These are phyloP conservation scores for Tolmerus cingulatus DNA, from an alignment of 2,888 invertebrate genomes.

Conservation along the genomic window DNA sequence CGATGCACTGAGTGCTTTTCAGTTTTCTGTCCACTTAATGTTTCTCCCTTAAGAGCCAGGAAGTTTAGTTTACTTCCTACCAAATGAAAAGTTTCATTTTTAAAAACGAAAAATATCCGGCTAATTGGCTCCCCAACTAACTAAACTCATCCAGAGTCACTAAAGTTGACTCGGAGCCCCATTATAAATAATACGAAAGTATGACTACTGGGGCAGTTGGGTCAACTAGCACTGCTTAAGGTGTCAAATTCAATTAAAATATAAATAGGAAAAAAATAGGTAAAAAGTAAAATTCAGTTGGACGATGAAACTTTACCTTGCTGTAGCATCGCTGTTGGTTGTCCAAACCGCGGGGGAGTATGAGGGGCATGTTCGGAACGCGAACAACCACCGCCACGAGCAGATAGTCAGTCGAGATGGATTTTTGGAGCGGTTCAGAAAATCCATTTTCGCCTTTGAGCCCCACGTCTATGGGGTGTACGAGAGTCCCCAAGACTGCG, in stretches of 20 bases:
- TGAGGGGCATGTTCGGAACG: background rate
- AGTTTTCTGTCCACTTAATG: background rate
- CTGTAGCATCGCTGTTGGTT: background rate
- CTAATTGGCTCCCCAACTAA: background rate
- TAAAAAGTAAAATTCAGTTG: background rate
- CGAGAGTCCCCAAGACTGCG: background rate
- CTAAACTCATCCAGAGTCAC: background rate
- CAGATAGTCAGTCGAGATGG: background rate
- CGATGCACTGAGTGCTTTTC: background rate
- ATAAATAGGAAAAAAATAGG: background rate
- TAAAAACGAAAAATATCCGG: background rate
- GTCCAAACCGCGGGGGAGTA: background rate
- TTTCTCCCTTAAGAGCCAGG: background rate
- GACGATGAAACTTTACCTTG: background rate
- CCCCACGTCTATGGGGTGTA: background rate
- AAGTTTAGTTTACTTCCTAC: background rate
- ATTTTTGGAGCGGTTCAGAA: background rate
- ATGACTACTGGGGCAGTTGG: background rate
- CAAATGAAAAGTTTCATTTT: background rate
- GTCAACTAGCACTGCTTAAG: background rate
- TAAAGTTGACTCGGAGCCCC: background rate
- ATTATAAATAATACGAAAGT: slow-evolving; percentile 8
- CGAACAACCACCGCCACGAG: background rate
- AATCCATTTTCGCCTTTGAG: background rate
- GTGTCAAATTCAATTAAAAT: background rate